Evolutionary conservation across 2,888 invertebrate species (phyloP).

Genomic region (Periphyllus acericola): DNA sequence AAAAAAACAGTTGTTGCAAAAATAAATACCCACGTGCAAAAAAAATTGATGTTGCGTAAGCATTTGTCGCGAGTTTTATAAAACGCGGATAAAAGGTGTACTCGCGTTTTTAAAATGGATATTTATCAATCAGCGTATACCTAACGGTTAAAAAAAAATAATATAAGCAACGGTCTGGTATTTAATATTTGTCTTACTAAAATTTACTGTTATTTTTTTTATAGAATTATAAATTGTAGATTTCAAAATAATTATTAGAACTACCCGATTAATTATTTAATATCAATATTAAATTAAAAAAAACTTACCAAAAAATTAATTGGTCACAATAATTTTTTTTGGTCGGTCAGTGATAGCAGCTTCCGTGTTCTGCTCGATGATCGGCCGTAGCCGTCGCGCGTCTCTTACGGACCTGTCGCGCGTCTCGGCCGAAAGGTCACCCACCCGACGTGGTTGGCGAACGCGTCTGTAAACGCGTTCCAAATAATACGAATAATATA

Average conservation of each 20-base stretch:
- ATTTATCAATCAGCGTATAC: background rate
- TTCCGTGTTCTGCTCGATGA: background rate
- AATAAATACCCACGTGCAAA: slow-evolving; percentile 21
- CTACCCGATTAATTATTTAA: background rate
- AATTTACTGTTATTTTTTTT: no score
- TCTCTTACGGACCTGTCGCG: slow-evolving; percentile 8
- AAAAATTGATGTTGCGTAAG: background rate
- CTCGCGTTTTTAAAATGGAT: background rate
- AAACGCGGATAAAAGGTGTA: background rate
- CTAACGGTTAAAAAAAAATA: background rate
- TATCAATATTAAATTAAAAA: background rate
- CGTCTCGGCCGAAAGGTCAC: slow-evolving; percentile 23
- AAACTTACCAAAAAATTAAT: background rate
- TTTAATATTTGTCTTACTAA: no score
- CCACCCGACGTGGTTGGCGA: slow-evolving; percentile 11
- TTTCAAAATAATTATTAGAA: background rate
- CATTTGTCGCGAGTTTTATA: background rate
- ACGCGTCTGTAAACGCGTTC: slow-evolving; percentile 19
- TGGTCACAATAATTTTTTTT: background rate
- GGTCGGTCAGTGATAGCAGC: background rate
- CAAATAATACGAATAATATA: slow-evolving; percentile 13
- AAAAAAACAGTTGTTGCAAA: background rate
- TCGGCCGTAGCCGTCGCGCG: background rate
- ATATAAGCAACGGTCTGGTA: background rate
- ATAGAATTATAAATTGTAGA: no score